A percentile compares a stretch with the other conserved stretches of the same genome.
Conservation (phyloP, 2,888 invertebrate species). For the Steinernema hermaphroditum region DNA sequence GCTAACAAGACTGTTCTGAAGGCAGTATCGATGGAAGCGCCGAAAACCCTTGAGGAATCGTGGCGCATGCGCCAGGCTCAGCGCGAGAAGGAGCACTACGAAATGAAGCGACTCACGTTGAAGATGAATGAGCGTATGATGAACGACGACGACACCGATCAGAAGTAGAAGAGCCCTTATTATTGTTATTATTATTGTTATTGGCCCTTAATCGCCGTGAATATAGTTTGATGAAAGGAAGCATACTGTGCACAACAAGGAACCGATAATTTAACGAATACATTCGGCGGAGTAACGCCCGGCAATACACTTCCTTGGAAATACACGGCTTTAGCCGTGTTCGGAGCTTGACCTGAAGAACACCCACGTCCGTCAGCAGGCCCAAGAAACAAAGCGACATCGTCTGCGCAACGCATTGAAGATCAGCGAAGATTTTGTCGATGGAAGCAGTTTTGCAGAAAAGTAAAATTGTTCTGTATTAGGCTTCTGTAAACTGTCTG, state of each 20-base stretch:
- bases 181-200: too few species aligned
- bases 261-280: too few species aligned
- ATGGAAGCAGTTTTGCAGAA: conserved; percentile 58
- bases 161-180: conserved; percentile 2
- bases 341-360: conserved; percentile 57
- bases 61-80: conserved; percentile 27
- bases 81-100: conserved; percentile 37
- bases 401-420: conserved; percentile 60
- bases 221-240: too few species aligned
- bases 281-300: too few species aligned
- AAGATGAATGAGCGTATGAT: conserved; percentile 36
- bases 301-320: too few species aligned
- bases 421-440: conserved; percentile 57
- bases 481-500: too few species aligned
- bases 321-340: conserved; percentile 60
- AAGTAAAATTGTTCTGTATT: conserved; percentile 31
- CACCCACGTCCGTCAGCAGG: conserved; percentile 55
- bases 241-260: too few species aligned
- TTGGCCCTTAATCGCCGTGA: too few species aligned
- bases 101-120: conserved; percentile 39
- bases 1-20: conserved; percentile 73
- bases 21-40: conserved; percentile 39
- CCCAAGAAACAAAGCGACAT: conserved; percentile 51
- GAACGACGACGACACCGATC: conserved; percentile 35
- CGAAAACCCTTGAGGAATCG: conserved; percentile 38